Conservation (phyloP, 1,140 invertebrate genomes). For the Helicoverpa armigera region DNA sequence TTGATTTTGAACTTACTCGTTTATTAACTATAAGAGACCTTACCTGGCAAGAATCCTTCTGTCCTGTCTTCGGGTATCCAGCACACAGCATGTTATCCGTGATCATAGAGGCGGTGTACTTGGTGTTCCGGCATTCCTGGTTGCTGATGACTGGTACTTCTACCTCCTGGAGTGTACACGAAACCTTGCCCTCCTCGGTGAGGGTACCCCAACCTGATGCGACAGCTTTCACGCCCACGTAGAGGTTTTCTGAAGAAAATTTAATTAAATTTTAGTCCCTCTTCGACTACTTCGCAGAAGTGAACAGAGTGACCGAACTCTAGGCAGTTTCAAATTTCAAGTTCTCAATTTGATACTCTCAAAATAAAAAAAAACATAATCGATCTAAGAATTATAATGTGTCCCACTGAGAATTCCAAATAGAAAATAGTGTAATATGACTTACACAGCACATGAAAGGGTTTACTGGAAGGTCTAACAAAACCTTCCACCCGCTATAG, state of each 20-base stretch:
- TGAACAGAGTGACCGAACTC: too few relatives aligned
- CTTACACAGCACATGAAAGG: too few relatives aligned
- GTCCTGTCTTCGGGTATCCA: conserved; percentile 91
- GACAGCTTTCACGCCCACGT: conserved; percentile 90
- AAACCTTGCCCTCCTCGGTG: conserved; percentile 92
- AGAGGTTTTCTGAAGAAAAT: conserved; percentile 87
- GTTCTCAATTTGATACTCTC: too few relatives aligned
- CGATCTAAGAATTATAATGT: too few relatives aligned
- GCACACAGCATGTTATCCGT: conserved; percentile 96
- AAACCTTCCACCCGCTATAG: too few relatives aligned
- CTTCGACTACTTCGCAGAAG: too few relatives aligned
- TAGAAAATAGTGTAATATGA: too few relatives aligned
- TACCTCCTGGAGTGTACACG: conserved; percentile 93
- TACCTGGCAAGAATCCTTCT: conserved; percentile 95
- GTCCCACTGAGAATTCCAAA: too few relatives aligned
- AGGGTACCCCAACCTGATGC: conserved; percentile 95
- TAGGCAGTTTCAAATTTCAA: too few relatives aligned
- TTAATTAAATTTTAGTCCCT: too few relatives aligned
- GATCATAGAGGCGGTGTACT: conserved; percentile 93
- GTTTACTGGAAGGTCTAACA: too few relatives aligned
- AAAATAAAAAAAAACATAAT: too few relatives aligned
- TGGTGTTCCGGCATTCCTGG: conserved; percentile 91
- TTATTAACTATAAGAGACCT: not conserved
- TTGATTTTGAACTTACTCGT: not conserved
- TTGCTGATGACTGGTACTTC: conserved; percentile 94